phyloP scores from a whole-genome alignment of 2,888 invertebrate species.

The Plemyria rubiginata region DNA sequence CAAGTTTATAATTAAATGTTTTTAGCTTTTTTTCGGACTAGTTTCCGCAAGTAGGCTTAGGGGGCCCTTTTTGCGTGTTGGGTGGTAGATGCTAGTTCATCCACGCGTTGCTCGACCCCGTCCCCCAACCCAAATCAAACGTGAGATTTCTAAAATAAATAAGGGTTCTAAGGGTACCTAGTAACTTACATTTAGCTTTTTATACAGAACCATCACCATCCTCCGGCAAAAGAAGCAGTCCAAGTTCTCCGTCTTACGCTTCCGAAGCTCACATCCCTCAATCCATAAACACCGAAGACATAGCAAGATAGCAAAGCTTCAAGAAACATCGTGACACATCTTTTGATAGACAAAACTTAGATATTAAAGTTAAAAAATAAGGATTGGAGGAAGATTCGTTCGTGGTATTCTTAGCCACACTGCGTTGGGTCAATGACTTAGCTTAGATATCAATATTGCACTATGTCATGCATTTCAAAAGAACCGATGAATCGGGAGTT shows the following conservation, averaged over 20 bases:
- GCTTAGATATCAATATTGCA: neutral
- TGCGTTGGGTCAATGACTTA: neutral
- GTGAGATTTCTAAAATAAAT: too few relatives aligned
- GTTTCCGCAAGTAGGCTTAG: too few relatives aligned
- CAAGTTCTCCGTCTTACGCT: constrained; percentile 23
- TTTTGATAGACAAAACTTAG: neutral
- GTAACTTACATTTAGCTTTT: constrained; percentile 30
- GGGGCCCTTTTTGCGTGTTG: too few relatives aligned
- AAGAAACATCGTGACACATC: neutral
- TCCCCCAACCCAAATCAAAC: too few relatives aligned
- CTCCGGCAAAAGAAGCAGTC: constrained; percentile 26
- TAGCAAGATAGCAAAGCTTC: neutral
- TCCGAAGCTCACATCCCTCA: constrained; percentile 1
- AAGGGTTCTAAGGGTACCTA: too few relatives aligned
- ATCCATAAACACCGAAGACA: neutral
- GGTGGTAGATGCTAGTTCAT: too few relatives aligned
- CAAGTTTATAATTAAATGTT: neutral
- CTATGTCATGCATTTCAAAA: neutral
- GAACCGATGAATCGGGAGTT: neutral
- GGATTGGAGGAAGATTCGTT: neutral
- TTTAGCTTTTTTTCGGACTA: too few relatives aligned
- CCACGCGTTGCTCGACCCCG: too few relatives aligned
- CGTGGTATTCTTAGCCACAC: neutral
- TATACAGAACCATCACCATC: constrained; percentile 34
- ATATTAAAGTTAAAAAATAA: neutral